Evolutionary conservation across 2,113 vertebrate species (phyloP).

Genomic region (Halichoerus grypus): DNA sequence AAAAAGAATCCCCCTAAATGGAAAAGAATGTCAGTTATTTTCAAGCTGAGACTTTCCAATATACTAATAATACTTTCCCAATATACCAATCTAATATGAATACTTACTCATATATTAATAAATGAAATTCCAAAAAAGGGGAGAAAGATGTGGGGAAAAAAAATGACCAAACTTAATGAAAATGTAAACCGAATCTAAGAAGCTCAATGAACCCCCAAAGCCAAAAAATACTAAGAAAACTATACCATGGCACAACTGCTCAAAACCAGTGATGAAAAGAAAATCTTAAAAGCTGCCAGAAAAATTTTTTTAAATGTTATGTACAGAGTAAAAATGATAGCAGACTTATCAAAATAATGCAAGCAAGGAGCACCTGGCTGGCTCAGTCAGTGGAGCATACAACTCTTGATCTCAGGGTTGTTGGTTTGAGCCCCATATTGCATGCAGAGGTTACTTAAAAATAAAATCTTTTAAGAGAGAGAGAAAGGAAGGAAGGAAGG

Average conservation of each 20-base stretch:
- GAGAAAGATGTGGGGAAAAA: background rate
- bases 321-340: background rate
- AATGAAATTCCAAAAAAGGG: background rate
- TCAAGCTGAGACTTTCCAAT: background rate
- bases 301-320: background rate
- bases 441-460: no score
- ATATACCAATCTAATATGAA: background rate
- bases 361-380: background rate
- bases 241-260: background rate
- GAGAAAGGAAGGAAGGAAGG: background rate
- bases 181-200: background rate
- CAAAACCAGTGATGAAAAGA: conserved; percentile 7
- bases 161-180: background rate
- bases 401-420: no score
- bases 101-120: background rate
- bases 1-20: background rate
- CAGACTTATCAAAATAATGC: background rate
- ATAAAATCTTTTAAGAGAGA: no score
- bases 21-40: conserved; percentile 12
- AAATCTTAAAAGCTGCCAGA: background rate
- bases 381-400: no score
- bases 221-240: conserved; percentile 14
- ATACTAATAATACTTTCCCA: background rate
- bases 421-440: no score
- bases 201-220: background rate